Conservation (phyloP, 1,140 invertebrate genomes). For the Chionoecetes opilio region DNA sequence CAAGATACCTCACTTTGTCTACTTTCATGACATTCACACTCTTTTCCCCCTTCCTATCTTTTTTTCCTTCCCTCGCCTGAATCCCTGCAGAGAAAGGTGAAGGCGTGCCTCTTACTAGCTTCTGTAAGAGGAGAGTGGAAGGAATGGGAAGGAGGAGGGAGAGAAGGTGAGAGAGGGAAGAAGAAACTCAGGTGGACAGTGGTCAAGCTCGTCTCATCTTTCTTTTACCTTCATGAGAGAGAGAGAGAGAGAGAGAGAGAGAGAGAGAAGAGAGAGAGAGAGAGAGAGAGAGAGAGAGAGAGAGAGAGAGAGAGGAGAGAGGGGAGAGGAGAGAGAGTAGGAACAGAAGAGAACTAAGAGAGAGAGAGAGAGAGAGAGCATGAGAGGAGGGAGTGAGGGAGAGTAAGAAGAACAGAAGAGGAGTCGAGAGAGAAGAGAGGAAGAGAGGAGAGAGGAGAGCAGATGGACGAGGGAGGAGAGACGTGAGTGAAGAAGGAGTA, state of each 20-base stretch:
- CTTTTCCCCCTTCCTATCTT: background rate
- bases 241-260: background rate
- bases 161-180: conserved; percentile 1
- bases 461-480: background rate
- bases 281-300: conserved; percentile 29
- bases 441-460: background rate
- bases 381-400: background rate
- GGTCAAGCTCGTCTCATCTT: no score
- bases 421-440: background rate
- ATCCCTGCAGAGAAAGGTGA: no score
- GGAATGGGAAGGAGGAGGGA: background rate
- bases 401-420: background rate
- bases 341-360: background rate
- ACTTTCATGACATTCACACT: background rate
- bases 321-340: background rate
- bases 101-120: no score
- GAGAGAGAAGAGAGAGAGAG: background rate
- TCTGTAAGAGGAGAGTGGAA: no score
- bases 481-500: background rate
- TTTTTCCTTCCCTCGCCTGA: background rate
- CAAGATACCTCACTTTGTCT: background rate
- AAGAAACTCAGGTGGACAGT: background rate
- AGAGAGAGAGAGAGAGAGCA: background rate
- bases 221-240: background rate
- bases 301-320: background rate